These are phyloP conservation scores for Lithodes maja DNA, from an alignment of 2,888 invertebrate genomes.

Conservation along the genomic window DNA sequence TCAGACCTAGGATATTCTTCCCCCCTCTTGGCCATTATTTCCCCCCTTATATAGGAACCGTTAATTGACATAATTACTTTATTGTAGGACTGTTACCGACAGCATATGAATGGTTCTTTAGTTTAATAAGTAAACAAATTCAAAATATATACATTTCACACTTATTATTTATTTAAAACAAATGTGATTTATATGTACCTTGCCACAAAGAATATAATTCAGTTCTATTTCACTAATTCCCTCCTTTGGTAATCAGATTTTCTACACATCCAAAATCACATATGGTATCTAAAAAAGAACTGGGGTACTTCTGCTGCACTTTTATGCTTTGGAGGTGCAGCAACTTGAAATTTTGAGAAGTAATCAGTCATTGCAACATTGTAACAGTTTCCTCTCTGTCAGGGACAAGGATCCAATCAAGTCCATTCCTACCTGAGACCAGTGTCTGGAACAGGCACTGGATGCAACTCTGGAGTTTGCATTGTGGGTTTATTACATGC, in stretches of 20 bases:
- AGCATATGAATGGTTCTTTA: too few species aligned
- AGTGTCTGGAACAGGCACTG: constrained; percentile 29
- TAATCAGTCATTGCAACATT: constrained; percentile 42
- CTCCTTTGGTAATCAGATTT: constrained; percentile 37
- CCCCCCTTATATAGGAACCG: too few species aligned
- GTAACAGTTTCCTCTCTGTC: constrained; percentile 34
- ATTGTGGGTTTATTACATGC: constrained; percentile 33
- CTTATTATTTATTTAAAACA: too few species aligned
- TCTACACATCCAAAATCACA: constrained; percentile 44
- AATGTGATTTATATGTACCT: constrained; percentile 32
- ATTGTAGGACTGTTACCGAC: too few species aligned
- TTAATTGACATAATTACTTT: too few species aligned
- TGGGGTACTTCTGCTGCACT: constrained; percentile 41
- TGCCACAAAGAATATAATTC: constrained; percentile 21
- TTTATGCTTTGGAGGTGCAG: constrained; percentile 40
- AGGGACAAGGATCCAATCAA: constrained; percentile 24
- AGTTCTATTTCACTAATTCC: constrained; percentile 5
- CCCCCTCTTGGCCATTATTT: too few species aligned
- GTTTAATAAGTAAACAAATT: too few species aligned
- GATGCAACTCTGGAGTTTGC: constrained; percentile 31
- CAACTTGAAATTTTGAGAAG: constrained; percentile 37
- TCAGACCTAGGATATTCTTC: too few species aligned
- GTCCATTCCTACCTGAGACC: constrained; percentile 36
- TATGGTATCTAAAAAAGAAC: constrained; percentile 41
- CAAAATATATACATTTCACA: too few species aligned